Evolutionary conservation across 2,888 invertebrate genomes (phyloP).

Genomic region (Quadroppia sp.): DNA sequence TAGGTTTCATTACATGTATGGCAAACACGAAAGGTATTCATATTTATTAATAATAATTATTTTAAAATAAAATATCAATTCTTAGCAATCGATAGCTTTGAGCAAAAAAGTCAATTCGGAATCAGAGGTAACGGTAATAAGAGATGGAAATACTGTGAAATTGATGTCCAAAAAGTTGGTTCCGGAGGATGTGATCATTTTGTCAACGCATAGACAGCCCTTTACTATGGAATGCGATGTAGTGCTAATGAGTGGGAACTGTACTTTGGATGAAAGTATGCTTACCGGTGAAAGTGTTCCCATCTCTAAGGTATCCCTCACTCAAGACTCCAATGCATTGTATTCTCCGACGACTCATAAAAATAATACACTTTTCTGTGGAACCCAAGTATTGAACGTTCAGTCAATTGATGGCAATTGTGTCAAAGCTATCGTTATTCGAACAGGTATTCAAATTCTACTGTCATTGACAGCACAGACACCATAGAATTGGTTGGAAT

Average conservation of each 20-base stretch:
- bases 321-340: constrained; percentile 45
- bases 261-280: constrained; percentile 58
- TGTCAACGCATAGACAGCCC: constrained; percentile 51
- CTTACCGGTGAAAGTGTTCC: constrained; percentile 53
- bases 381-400: constrained; percentile 51
- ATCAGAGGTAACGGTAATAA: constrained; percentile 52
- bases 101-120: constrained; percentile 54
- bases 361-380: constrained; percentile 50
- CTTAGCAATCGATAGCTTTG: constrained; percentile 55
- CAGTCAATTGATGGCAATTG: constrained; percentile 47
- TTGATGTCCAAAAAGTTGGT: constrained; percentile 37
- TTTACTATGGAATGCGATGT: constrained; percentile 57
- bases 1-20: constrained; percentile 38
- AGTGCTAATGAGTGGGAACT: constrained; percentile 55
- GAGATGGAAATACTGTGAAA: constrained; percentile 48
- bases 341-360: constrained; percentile 49
- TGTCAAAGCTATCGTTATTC: constrained; percentile 55
- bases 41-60: not conserved
- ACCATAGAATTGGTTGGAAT: too few species aligned
- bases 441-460: constrained; percentile 52
- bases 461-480: too few species aligned
- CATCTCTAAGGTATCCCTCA: constrained; percentile 50
- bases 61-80: constrained; percentile 30
- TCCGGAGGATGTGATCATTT: constrained; percentile 56
- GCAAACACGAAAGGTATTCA: constrained; percentile 38